Conservation (phyloP, 1,140 invertebrate species). For the Cotesia typhae region DNA sequence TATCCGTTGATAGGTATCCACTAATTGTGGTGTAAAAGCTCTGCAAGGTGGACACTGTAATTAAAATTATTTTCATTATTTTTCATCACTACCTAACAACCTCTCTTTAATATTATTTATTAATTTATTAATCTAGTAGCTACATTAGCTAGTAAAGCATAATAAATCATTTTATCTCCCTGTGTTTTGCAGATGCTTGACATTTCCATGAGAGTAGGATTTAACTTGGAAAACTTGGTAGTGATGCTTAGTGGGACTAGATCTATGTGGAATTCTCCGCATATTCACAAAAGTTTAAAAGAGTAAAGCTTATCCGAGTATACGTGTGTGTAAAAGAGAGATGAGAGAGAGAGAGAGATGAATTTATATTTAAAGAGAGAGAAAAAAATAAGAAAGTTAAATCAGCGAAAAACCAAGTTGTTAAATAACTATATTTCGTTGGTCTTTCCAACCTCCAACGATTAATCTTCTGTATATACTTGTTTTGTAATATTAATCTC, state of each 20-base stretch:
- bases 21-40: slow-evolving; percentile 79
- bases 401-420: not conserved
- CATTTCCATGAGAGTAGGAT: slow-evolving; percentile 1
- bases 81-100: not conserved
- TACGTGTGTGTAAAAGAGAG: not conserved
- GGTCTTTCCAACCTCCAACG: slow-evolving; percentile 13
- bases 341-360: too few species aligned
- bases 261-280: not conserved
- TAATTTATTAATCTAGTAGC: too few species aligned
- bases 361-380: not conserved
- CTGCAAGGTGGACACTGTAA: slow-evolving; percentile 84
- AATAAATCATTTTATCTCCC: slow-evolving; percentile 14
- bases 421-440: slow-evolving; percentile 35
- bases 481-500: too few species aligned
- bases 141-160: not conserved
- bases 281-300: slow-evolving; percentile 15
- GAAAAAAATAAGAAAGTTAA: not conserved
- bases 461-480: not conserved
- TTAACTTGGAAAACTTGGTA: slow-evolving; percentile 1
- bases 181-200: not conserved
- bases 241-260: too few species aligned
- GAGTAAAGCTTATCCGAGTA: not conserved
- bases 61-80: slow-evolving; percentile 15
- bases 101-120: not conserved
- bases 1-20: slow-evolving; percentile 75